phyloP scores from a whole-genome alignment of 2,797 vertebrate species.

The Hippocampus kuda region DNA sequence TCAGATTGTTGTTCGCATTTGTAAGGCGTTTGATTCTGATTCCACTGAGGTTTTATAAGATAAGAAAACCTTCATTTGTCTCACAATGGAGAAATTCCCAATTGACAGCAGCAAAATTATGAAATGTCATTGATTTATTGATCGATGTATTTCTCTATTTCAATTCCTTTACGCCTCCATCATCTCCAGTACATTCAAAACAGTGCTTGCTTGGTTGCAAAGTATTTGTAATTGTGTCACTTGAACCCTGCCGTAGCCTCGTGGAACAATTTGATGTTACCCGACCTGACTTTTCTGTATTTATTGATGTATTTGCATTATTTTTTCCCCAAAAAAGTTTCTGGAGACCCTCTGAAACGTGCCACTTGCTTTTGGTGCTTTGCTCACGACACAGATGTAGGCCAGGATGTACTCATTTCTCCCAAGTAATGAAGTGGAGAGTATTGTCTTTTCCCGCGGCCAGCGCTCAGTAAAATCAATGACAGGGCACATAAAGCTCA shows the following conservation, averaged over 20 bases:
- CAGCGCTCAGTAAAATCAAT: slow-evolving; percentile 60
- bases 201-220: background rate
- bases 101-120: too few relatives aligned
- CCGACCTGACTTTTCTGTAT: too few relatives aligned
- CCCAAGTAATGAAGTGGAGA: slow-evolving; percentile 37
- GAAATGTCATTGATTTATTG: too few relatives aligned
- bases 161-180: too few relatives aligned
- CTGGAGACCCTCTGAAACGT: background rate
- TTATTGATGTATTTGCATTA: too few relatives aligned
- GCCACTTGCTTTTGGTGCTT: slow-evolving; percentile 17
- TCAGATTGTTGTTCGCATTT: background rate
- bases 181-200: too few relatives aligned
- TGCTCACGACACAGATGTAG: slow-evolving; percentile 15
- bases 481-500: slow-evolving; percentile 63
- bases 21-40: background rate
- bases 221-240: background rate
- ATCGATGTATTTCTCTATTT: too few relatives aligned
- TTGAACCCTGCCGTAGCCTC: background rate
- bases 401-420: slow-evolving; percentile 49
- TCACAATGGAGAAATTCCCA: too few relatives aligned
- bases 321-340: slow-evolving; percentile 1
- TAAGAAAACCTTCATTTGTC: too few relatives aligned
- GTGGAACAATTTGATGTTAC: background rate
- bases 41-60: background rate
- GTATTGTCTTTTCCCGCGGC: slow-evolving; percentile 52